phyloP scores from a whole-genome alignment of 2,113 vertebrate genomes.

The Haemorhous mexicanus region DNA sequence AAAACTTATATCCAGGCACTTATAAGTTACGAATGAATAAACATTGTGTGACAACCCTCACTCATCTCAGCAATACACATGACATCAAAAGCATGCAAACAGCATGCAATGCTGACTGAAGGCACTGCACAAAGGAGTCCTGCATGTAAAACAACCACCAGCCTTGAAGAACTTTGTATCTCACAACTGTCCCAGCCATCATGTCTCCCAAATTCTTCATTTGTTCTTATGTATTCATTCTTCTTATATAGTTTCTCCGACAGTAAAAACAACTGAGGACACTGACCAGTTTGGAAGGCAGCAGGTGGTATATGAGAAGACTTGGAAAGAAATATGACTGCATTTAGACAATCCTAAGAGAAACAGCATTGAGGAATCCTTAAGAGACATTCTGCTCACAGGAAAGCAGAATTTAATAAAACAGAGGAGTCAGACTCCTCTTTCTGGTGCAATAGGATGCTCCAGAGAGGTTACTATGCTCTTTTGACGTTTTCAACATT shows the following conservation, averaged over 20 bases:
- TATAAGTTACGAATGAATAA: not conserved
- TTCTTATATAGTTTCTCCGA: not conserved
- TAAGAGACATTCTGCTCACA: not conserved
- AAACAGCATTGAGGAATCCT: not conserved
- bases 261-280: slow-evolving; percentile 7
- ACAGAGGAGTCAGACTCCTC: not conserved
- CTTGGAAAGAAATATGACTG: slow-evolving; percentile 16
- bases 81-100: not conserved
- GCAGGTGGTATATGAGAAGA: slow-evolving; percentile 45
- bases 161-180: not conserved
- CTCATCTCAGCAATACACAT: not conserved
- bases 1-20: not conserved
- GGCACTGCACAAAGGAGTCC: not conserved
- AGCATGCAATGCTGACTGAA: not conserved
- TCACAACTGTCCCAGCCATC: not conserved
- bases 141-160: not conserved
- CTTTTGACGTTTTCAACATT: not conserved
- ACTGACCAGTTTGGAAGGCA: not conserved
- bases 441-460: not conserved
- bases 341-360: not conserved
- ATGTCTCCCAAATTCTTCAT: not conserved
- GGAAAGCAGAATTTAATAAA: slow-evolving; percentile 49
- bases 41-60: not conserved
- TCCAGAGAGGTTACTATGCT: not conserved
- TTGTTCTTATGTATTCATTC: not conserved